These are phyloP conservation scores for Epinotia ramella DNA, from an alignment of 2,888 invertebrate genomes.

Conservation along the genomic window DNA sequence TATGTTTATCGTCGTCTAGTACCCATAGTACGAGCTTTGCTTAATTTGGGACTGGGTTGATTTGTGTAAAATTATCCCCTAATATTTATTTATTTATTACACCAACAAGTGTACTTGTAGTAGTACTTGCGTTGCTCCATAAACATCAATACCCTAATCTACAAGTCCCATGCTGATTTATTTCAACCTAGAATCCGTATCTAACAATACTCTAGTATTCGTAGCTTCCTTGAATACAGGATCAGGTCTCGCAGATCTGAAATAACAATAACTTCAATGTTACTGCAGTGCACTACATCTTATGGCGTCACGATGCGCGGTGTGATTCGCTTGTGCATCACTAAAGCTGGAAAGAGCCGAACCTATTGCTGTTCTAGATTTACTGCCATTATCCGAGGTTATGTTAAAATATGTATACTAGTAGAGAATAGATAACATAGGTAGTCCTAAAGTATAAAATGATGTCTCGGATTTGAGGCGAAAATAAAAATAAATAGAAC, in stretches of 20 bases:
- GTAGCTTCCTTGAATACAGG: neutral
- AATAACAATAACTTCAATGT: slow-evolving; percentile 25
- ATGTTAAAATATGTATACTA: slow-evolving; percentile 13
- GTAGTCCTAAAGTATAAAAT: neutral
- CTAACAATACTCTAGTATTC: neutral
- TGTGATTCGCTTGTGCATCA: neutral
- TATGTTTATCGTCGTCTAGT: too few relatives aligned
- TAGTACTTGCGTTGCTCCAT: neutral
- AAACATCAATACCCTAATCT: neutral
- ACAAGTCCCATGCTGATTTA: neutral
- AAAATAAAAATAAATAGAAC: neutral
- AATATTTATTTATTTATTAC: too few relatives aligned
- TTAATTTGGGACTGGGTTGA: too few relatives aligned
- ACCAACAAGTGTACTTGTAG: too few relatives aligned
- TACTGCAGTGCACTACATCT: slow-evolving; percentile 25
- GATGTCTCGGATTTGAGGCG: neutral
- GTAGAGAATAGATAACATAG: neutral
- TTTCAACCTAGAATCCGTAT: neutral
- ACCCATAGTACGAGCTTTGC: too few relatives aligned
- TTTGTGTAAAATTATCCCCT: too few relatives aligned
- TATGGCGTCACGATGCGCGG: neutral
- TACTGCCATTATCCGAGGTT: neutral
- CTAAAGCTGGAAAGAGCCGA: neutral
- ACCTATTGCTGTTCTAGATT: slow-evolving; percentile 15
- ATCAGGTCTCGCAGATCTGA: neutral